Evolutionary conservation across 2,797 vertebrate species (phyloP), one percentile per base, ranked within the genome.

Genomic region (Helarctos malayanus): DNA sequence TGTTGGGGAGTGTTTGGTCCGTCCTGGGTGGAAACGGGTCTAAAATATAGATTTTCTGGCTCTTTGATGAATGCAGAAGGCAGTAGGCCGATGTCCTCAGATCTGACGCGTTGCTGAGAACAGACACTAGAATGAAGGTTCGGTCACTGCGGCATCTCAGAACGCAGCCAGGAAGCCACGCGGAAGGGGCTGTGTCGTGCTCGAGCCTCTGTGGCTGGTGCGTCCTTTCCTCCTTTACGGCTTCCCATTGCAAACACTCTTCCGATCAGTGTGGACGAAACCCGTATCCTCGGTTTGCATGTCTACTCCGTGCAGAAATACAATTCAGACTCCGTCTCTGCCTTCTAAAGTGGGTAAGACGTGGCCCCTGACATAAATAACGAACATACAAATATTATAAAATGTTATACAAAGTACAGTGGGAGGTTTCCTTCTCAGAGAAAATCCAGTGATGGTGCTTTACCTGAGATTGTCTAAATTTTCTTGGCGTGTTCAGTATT

Each of bases 311-410:
- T 18, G 45, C 56, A 81, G 32, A 85, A 65, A 54, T 78, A 65
- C 49, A 94, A 73, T 65, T 96, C 75, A 79, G 13, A 69, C 15
- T 69, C 23, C n/a, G 13, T 94, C 23, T 95, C 49, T 90, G 10
- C 13, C 45, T 87, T 83, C n/a, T 18, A 12, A 96, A 57, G 7
- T 82, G 59, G 12, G 2, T 75, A 56, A 54, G 45, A 49, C 2
- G 2, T 80, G 52, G 7, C 16, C 52, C 41, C 13, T 59, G 16
- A 47, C 32, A 49, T 71, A 79, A 92, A 41, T 84, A 92, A 71
- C 0, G 13, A n/a, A 38, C 61, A 52, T 9, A 45, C 49, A 59
- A 41, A 68, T 94, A 47, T 81, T n/a, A 47, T 32, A 54, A 95
- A 71, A 92, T 69, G 29, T 29, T 16, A 87, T 61, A 7, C 5